Evolutionary conservation across 1,140 invertebrate species (phyloP), one percentile per base, ranked within the genome.

Genomic region (Megalonaias nervosa): DNA sequence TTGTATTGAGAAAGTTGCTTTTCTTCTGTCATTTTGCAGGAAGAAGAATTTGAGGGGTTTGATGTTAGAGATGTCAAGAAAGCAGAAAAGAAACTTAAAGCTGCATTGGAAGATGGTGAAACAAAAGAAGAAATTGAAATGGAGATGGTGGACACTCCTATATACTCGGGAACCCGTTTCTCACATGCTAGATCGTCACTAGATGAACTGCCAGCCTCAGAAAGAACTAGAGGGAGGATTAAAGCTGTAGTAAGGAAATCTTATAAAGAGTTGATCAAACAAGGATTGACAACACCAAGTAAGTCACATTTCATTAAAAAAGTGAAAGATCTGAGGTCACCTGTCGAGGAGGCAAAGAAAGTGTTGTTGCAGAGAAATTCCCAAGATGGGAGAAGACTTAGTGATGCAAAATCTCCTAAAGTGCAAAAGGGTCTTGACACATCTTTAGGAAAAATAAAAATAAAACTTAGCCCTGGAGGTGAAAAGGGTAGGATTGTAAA

Each of bases 41-140:
- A 91, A 61, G 90, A 90, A 74, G 88, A 90, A 56, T 91, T 91
- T 87, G 82, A 88, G 68, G 91, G 91, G 13, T 91, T 91, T 77
- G 82, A 86, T 58, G 23, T 60, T 17, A 72, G 81, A 74, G 89
- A 91, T 62, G 77, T 89, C 26, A 77, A 71, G 23, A 65, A 75
- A 65, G 81, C 81, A 70, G 76, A 82, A 71, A 83, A 81, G 55
- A 85, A 84, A 56, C 75, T 85, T 23, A 64, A 71, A 21, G 72
- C 70, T 31, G 74, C 71, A 15, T 57, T 81, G 15, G 68, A 75
- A 71, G 61, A 74, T 14, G 67, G 74, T 55, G 60, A 78, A 60
- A 77, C 66, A 67, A 61, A 71, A 57, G 67, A 75, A 60, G 58
- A 71, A 3, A 38, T 21, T 0, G 58, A 71, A 21, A 26, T 56